Percentiles rank a stretch among this genome's conserved stretches.
Conservation (phyloP, 2,113 vertebrate species). For the Columba livia region DNA sequence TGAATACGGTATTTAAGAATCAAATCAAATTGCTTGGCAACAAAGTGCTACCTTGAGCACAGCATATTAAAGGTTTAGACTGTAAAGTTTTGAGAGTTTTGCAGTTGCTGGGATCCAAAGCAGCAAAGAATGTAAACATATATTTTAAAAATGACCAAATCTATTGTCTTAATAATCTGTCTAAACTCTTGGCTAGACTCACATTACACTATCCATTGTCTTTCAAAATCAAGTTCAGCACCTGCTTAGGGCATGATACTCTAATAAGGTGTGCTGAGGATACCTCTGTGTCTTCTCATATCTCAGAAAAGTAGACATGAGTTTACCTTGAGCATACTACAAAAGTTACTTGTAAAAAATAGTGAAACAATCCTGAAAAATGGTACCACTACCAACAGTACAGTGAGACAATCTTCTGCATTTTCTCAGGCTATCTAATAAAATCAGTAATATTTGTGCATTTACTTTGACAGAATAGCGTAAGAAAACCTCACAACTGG, state of each 20-base stretch:
- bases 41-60: not conserved
- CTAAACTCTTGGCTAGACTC: not conserved
- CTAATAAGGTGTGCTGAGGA: not conserved
- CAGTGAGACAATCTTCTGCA: not conserved
- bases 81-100: not conserved
- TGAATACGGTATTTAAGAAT: not conserved
- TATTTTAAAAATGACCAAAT: not conserved
- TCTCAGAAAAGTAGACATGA: not conserved
- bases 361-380: not conserved
- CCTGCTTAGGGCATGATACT: not conserved
- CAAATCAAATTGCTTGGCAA: not conserved
- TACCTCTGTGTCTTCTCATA: not conserved
- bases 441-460: not conserved
- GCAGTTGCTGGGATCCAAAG: not conserved
- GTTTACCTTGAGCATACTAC: not conserved
- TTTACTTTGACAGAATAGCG: not conserved
- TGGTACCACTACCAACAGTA: not conserved
- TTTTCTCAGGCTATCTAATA: not conserved
- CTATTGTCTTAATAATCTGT: not conserved
- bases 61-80: not conserved
- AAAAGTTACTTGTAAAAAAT: not conserved
- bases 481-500: rapidly evolving
- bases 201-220: not conserved
- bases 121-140: not conserved
- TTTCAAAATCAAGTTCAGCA: not conserved